These are phyloP conservation scores for Eristalis intricaria DNA, from an alignment of 2,888 invertebrate genomes.

Conservation along the genomic window DNA sequence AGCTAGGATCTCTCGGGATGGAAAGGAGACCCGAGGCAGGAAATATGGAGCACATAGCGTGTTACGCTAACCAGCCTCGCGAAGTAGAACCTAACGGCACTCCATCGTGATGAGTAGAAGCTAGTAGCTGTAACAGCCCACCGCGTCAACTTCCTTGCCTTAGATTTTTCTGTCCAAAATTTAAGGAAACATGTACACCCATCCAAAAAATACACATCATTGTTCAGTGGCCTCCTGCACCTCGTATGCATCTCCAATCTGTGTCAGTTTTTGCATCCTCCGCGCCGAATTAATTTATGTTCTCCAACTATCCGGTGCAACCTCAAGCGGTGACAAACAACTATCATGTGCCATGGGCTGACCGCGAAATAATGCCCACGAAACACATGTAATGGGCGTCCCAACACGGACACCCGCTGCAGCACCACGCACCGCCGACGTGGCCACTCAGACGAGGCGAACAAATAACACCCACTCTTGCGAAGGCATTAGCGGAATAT, in stretches of 20 bases:
- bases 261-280: not conserved
- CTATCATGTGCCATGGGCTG: conserved; percentile 62
- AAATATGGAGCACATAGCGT: too few species aligned
- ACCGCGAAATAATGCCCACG: conserved; percentile 70
- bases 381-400: conserved; percentile 67
- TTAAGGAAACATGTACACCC: too few species aligned
- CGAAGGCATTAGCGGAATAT: conserved; percentile 63
- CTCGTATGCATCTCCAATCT: not conserved
- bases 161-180: too few species aligned
- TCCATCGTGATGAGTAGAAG: too few species aligned
- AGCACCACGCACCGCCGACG: not conserved
- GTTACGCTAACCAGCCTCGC: too few species aligned
- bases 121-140: too few species aligned
- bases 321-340: conserved; percentile 67
- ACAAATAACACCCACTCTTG: conserved; percentile 1
- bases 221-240: too few species aligned
- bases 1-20: too few species aligned
- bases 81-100: too few species aligned
- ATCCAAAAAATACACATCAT: too few species aligned
- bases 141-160: too few species aligned
- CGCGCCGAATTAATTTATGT: conserved; percentile 28
- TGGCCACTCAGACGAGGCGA: conserved; percentile 33
- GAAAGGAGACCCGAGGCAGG: too few species aligned
- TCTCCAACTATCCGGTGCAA: conserved; percentile 50
- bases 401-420: conserved; percentile 52